Conservation (phyloP, 2,113 vertebrate genomes). For the Pelecanus crispus region DNA sequence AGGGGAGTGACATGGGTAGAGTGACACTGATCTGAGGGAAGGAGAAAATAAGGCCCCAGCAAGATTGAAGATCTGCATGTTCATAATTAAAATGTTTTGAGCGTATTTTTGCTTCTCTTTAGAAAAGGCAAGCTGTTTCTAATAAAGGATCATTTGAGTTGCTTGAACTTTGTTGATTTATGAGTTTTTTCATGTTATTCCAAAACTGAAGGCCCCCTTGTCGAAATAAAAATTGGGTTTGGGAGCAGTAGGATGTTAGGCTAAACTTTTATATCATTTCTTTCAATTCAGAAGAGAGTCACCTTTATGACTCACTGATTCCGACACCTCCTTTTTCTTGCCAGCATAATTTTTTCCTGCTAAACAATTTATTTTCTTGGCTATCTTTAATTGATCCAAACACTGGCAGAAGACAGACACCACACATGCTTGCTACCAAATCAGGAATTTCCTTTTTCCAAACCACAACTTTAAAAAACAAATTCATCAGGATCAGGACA, state of each 20-base stretch:
- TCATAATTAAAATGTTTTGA: slow-evolving; percentile 35
- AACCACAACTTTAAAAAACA: background rate
- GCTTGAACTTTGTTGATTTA: slow-evolving; percentile 9
- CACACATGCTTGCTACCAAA: background rate
- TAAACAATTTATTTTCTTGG: background rate
- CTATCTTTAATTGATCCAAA: background rate
- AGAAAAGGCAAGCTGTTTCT: slow-evolving; percentile 34
- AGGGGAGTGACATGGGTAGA: background rate
- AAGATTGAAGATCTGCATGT: background rate
- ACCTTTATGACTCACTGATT: background rate
- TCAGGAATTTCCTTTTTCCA: background rate
- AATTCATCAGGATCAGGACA: background rate
- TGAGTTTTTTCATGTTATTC: background rate
- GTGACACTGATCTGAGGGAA: background rate
- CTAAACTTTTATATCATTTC: background rate
- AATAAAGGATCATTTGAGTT: slow-evolving; percentile 5
- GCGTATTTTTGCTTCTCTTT: background rate
- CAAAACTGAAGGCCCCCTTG: background rate
- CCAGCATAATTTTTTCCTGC: background rate
- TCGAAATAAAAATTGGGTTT: background rate
- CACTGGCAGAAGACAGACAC: background rate
- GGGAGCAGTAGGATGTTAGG: background rate
- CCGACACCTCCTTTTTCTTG: background rate
- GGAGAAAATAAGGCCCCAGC: background rate
- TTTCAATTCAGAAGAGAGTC: background rate